phyloP scores from a whole-genome alignment of 2,113 vertebrate genomes.

The Platycercus adscitus region DNA sequence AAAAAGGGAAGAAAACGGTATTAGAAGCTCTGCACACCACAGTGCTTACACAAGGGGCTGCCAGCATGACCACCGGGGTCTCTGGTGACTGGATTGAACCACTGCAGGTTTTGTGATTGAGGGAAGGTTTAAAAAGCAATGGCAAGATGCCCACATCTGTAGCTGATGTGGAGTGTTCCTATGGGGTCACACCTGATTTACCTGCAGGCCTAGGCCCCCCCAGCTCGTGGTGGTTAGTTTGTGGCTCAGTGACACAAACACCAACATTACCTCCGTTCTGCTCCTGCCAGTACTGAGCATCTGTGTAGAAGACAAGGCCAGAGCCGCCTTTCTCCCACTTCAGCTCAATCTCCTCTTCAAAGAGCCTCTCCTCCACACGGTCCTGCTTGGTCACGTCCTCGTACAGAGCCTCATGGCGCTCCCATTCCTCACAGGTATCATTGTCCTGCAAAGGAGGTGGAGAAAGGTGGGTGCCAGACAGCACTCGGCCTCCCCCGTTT shows the following conservation, averaged over 20 bases:
- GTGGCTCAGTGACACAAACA: neutral
- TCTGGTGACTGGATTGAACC: neutral
- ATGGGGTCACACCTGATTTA: neutral
- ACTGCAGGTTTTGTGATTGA: neutral
- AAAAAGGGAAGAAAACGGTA: neutral
- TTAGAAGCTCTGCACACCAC: neutral
- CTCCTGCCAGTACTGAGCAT: slow-evolving; percentile 95
- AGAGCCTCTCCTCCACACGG: slow-evolving; percentile 87
- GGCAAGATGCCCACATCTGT: rapidly evolving
- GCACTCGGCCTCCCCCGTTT: neutral
- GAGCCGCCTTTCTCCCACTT: slow-evolving; percentile 99
- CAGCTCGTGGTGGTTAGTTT: rapidly evolving
- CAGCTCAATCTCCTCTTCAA: slow-evolving; percentile 94
- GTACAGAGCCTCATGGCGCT: slow-evolving; percentile 91
- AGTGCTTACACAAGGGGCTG: neutral
- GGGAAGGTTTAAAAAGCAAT: neutral
- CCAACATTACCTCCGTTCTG: slow-evolving; percentile 84
- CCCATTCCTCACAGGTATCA: slow-evolving; percentile 95
- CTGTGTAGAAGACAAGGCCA: slow-evolving; percentile 95
- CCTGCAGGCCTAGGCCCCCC: neutral
- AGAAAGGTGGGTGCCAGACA: neutral
- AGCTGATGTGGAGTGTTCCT: rapidly evolving
- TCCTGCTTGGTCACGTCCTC: slow-evolving; percentile 93
- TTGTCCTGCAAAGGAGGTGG: slow-evolving; percentile 51
- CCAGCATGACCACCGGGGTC: neutral